These are phyloP conservation scores for Peucedramus taeniatus DNA, from an alignment of 2,113 vertebrate species.

Conservation along the genomic window DNA sequence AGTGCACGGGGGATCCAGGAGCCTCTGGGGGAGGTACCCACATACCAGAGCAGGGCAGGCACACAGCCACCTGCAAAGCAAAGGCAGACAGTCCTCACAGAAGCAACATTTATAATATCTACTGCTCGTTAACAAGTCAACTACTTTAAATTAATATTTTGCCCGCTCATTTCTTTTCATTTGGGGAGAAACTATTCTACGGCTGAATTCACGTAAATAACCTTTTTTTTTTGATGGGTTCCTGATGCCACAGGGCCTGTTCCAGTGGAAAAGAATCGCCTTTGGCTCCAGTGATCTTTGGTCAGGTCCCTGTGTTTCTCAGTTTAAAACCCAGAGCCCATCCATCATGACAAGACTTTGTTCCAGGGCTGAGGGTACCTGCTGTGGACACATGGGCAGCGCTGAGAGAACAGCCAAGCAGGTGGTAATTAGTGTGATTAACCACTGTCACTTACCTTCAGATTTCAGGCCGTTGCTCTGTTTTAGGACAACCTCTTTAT, in stretches of 20 bases:
- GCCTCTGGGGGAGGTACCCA: neutral
- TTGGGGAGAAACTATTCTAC: neutral
- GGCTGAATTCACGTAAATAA: neutral
- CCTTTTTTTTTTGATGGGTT: neutral
- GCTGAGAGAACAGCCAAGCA: neutral
- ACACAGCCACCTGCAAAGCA: neutral
- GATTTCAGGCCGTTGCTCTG: neutral
- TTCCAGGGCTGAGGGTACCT: neutral
- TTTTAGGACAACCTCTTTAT: neutral
- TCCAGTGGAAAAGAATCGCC: neutral
- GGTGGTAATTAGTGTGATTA: slow-evolving; percentile 31
- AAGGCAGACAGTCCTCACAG: neutral
- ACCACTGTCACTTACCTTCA: neutral
- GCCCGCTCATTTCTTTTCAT: slow-evolving; percentile 52
- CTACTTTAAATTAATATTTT: slow-evolving; percentile 36
- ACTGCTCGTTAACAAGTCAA: slow-evolving; percentile 25
- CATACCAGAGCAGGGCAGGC: neutral
- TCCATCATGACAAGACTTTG: slow-evolving; percentile 3
- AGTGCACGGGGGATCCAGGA: rapidly evolving
- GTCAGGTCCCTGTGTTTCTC: neutral
- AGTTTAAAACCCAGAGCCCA: neutral
- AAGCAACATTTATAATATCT: neutral
- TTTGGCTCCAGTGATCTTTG: neutral
- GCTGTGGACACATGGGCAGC: neutral
- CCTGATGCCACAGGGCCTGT: slow-evolving; percentile 24